Percentiles rank a stretch among this genome's conserved stretches.
Evolutionary conservation across 2,888 invertebrate species (phyloP).

Genomic region (Ernsta delagoae): DNA sequence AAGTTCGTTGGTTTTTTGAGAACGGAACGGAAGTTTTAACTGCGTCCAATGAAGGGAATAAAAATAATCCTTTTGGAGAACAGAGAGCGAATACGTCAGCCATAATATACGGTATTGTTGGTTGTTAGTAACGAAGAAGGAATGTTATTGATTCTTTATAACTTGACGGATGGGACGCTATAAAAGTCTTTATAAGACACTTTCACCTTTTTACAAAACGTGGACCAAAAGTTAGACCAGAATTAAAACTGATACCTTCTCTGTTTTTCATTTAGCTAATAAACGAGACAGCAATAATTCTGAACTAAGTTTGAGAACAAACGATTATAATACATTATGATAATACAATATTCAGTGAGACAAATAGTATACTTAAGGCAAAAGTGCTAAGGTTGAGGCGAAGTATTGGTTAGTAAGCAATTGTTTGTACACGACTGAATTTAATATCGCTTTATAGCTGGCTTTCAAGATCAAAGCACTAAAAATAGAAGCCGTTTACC

Average conservation of each 20-base stretch:
- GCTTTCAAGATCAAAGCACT: slow-evolving; percentile 66
- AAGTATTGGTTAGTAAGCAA: slow-evolving; percentile 4
- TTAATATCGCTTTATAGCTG: slow-evolving; percentile 40
- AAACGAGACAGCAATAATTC: no score
- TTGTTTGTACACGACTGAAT: slow-evolving; percentile 37
- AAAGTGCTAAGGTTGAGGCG: not conserved
- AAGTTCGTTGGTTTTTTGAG: slow-evolving; percentile 65
- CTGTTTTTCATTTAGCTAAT: not conserved
- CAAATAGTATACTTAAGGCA: no score
- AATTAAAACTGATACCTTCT: no score
- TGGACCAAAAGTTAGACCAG: no score
- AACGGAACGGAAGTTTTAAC: slow-evolving; percentile 63
- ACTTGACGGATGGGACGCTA: not conserved
- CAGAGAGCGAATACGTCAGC: slow-evolving; percentile 14
- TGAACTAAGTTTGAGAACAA: no score
- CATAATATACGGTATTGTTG: slow-evolving; percentile 18
- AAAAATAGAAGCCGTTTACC: slow-evolving; percentile 67
- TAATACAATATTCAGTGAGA: not conserved
- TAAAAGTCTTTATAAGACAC: not conserved
- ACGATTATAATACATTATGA: not conserved
- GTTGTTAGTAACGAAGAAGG: slow-evolving; percentile 8
- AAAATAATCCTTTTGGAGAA: slow-evolving; percentile 40
- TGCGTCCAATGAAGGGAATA: slow-evolving; percentile 40
- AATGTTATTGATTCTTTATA: slow-evolving; percentile 14
- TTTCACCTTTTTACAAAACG: not conserved